Evolutionary conservation across 2,797 vertebrate species (phyloP), one percentile per base, ranked within the genome.

Genomic region (Oreochromis grahami): DNA sequence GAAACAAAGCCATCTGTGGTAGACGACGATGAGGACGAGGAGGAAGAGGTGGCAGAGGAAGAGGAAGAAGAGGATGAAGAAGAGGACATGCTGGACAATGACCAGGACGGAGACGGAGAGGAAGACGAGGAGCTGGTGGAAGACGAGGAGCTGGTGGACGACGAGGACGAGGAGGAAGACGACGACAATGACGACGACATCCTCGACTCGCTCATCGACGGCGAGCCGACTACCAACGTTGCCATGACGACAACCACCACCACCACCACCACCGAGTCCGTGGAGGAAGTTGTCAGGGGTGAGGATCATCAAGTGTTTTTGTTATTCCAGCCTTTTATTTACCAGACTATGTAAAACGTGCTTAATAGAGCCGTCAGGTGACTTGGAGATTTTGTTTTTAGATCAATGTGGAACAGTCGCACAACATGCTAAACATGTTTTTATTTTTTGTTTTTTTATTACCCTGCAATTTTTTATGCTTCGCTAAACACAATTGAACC

Each of bases 271-370:
- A 99, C 98, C 52, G 98, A 99, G 88, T 99, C 98, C 1, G 98
- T 99, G 77, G 98, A 99, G 92, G 98, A 99, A 89, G 98, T 99
- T 60, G 98, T 99, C 82, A 96, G 97, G 96, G 98, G 98, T 99
- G 84, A 92, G 92, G 50, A 74, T 5, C 4, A 10, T n/a, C 29
- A 7, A 24, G 10, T 48, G 14, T 19, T 45, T 12, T 43, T 60
- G 2, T 45, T 26, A 9, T 29, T 24, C 24, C 13, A 6, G 48
- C 8, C n/a, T 72, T 36, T 50, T 38, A 10, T 29, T 65, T 13
- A 60, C 12, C 11, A 24, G 21, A n/a, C 10, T 24, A 4, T 24
- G 52, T 53, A 21, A 53, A 74, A 74, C 10, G 7, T 50, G 24
- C 56, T 45, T 43, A 84, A 77, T 6, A 32, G 76, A 65, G 21